Evolutionary conservation across 2,888 invertebrate genomes (phyloP), one percentile per base, ranked within the genome.

Genomic region (Notodonta ziczac): DNA sequence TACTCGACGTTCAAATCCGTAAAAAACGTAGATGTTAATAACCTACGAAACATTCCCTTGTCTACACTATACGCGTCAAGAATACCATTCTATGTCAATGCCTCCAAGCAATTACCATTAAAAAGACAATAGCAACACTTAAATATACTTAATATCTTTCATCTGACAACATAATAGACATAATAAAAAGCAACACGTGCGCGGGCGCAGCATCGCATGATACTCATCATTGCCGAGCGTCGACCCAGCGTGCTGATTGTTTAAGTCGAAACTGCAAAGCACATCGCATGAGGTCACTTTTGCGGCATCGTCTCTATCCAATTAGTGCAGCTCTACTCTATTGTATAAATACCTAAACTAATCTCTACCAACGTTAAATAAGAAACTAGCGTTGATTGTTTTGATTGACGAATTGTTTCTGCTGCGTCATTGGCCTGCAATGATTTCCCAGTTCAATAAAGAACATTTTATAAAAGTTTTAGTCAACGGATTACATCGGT

Each of bases 171-270:
- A 85, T 88, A 88, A 89, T 88, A 81, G 80, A 71, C 73, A 74
- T 73, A 77, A 86, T 80, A 84, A 85, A 84, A 82, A 84, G 81
- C 74, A 82, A 82, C 89, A 87, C 89, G 88, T 89, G 89, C 84
- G 75, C 74, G 55, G 66, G 68, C 55, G 55, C 55, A 16, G 67
- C 76, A 82, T 88, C 78, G 89, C 89, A 88, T 88, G 88, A 83
- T 81, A 80, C 71, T 84, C 86, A 86, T 88, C 87, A 84, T 68
- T 72, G 76, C 76, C 69, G 76, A 70, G 60, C 44, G 40, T 73
- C 75, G 56, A 44, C 74, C 70, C 72, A 70, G 76, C 74, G 80
- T 81, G 85, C 85, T 88, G 84, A 87, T 84, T 83, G 83, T 81
- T 81, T 77, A 67, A 70, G 72, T 69, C 72, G 66, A 68, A 72